Evolutionary conservation across 1,140 invertebrate genomes (phyloP), one percentile per base, ranked within the genome.

Genomic region (Temnothorax nylanderi): DNA sequence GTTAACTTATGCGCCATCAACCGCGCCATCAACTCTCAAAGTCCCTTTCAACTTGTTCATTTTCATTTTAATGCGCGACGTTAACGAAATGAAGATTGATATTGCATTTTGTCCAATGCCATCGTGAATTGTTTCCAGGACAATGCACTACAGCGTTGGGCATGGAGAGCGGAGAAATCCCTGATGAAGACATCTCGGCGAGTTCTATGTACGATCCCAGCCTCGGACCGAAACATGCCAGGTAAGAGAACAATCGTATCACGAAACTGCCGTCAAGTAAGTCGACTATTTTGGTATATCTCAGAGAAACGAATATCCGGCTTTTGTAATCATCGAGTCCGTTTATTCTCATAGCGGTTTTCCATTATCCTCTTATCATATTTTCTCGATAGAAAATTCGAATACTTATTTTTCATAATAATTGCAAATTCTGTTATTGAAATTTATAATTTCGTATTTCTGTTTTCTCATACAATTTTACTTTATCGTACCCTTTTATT

Each of bases 161-260:
- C 74, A 96, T 97, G 96, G 96, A 97, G 94, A 96, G 94, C 81
- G 96, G 96, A 81, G 95, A 95, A 86, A 97, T 97, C 87, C 95
- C 95, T 58, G 96, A 97, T 92, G 93, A 95, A 88, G 96, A 96
- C 89, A 96, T 97, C 85, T 94, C 96, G 51, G 96, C 96, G 71
- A 96, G 96, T 89, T 96, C 96, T 58, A 96, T 96, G 86, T 96
- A 96, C 90, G 96, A 96, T 92, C 94, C 95, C 18, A 95, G 95
- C 58, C 96, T 97, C 69, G 96, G 96, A 41, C 96, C 96, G 18
- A 96, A 96, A 88, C 95, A 96, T 93, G 96, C 96, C 89, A 96
- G 96, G 96, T 97, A 95, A 94, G 94, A 89, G 91, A 93, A 93
- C 91, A 93, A 93, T 94, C 90, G 80, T 84, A 69, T 75, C 80